Conservation (phyloP, 1,140 invertebrate genomes). For the Schlechtendalia chinensis region DNA sequence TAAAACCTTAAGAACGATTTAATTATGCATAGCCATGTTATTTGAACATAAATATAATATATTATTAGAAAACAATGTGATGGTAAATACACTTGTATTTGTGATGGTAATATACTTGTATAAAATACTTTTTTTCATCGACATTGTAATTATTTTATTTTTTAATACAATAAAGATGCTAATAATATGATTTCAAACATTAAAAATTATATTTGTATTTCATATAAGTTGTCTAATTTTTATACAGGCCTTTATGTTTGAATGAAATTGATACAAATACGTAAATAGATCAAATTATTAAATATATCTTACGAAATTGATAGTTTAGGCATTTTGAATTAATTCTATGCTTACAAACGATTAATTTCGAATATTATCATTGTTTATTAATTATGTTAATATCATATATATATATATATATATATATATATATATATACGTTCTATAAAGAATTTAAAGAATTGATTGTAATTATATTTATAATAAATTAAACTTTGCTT, state of each 20-base stretch:
- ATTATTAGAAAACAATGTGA: neutral
- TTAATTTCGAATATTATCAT: neutral
- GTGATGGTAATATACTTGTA: neutral
- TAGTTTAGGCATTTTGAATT: neutral
- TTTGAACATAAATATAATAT: conserved; percentile 3
- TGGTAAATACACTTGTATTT: neutral
- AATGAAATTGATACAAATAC: neutral
- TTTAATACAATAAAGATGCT: too few relatives aligned
- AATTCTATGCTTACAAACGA: neutral
- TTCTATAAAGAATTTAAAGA: neutral
- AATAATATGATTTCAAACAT: too few relatives aligned
- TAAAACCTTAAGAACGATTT: neutral
- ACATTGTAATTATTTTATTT: neutral
- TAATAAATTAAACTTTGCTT: neutral
- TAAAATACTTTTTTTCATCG: neutral
- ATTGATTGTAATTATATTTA: neutral
- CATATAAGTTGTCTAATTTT: neutral
- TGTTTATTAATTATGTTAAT: neutral
- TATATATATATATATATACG: too few relatives aligned
- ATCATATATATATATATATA: too few relatives aligned
- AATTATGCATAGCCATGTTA: neutral
- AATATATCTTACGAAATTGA: neutral
- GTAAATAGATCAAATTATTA: neutral
- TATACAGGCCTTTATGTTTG: neutral
- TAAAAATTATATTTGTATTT: too few relatives aligned